Evolutionary conservation across 1,140 invertebrate species (phyloP), one percentile per base, ranked within the genome.

Genomic region (Colletes gigas): DNA sequence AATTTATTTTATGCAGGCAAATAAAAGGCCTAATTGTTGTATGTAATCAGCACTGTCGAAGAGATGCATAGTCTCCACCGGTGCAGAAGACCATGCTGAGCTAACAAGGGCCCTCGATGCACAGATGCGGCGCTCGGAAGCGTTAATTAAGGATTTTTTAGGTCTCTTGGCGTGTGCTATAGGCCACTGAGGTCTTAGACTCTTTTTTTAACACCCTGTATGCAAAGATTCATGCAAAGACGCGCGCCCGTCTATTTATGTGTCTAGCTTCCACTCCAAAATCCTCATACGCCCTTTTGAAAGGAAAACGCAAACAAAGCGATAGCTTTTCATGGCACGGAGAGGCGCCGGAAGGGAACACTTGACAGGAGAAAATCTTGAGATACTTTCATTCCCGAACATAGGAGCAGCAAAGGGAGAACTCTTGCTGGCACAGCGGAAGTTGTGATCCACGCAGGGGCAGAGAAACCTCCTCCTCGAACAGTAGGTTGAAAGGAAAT

Each of bases 251-350:
- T 50, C 10, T 57, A 19, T 71, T 21, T 9, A 68, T 44, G 10
- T 50, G 77, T 72, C 69, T 72, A 50, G 77, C 50, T 78, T 54
- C 59, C 69, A 30, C n/a, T 41, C 30, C 59, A 63, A 79, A 68
- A 83, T 80, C 77, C 81, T 82, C 63, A 55, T 72, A 54, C 63
- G 68, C 30, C 54, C 47, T 57, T 73, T 67, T 59, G 78, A 72
- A 62, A 72, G 52, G 78, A 69, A 75, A 83, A 44, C 57, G 82
- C 70, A 83, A 83, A 83, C 82, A 83, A 65, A 65, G 68, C 78
- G 78, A 83, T 75, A 83, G 78, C 78, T 74, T 81, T 75, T 41
- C 78, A 10, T 30, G 57, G 67, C 19, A 17, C 39, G 59, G 52
- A 30, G 60, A 54, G 69, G 19, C 19, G 52, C 30, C 52, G 63